These are phyloP conservation scores for Drosophila truncata DNA, from an alignment of 1,140 invertebrate species.

Conservation along the genomic window DNA sequence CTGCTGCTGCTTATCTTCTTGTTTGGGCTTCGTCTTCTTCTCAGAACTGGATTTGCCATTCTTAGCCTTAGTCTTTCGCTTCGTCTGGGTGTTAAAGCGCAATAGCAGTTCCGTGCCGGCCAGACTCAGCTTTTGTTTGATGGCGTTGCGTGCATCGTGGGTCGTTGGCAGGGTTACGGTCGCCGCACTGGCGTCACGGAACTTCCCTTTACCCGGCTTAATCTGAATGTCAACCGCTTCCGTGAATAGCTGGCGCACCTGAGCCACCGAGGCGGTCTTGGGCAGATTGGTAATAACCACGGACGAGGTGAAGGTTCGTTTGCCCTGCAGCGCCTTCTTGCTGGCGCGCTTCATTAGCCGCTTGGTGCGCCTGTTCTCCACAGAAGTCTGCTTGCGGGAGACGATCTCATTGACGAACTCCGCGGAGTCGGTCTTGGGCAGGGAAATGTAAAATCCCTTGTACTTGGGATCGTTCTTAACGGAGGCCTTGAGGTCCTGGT, in stretches of 20 bases:
- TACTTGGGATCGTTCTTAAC: constrained; percentile 43
- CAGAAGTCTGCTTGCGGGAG: constrained; percentile 62
- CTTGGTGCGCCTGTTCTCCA: constrained; percentile 72
- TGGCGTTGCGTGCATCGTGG: constrained; percentile 62
- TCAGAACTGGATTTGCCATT: constrained; percentile 1
- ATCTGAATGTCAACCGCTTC: constrained; percentile 79
- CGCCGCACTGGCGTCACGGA: constrained; percentile 65
- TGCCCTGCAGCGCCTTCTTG: constrained; percentile 45
- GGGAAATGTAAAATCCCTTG: constrained; percentile 56
- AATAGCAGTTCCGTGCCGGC: constrained; percentile 59
- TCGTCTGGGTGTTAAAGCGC: constrained; percentile 64
- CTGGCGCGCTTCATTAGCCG: constrained; percentile 59
- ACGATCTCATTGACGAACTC: constrained; percentile 76
- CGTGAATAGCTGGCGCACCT: constrained; percentile 71
- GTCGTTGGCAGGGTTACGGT: constrained; percentile 75
- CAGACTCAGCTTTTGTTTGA: constrained; percentile 63
- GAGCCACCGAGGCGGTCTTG: constrained; percentile 57
- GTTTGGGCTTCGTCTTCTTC: background rate
- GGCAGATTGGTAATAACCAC: constrained; percentile 77
- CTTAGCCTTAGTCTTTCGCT: constrained; percentile 37
- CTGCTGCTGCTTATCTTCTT: constrained; percentile 18
- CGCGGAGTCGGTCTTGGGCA: constrained; percentile 75
- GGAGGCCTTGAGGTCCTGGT: constrained; percentile 48
- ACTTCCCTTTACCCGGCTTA: constrained; percentile 67
- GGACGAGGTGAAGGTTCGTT: constrained; percentile 70